Evolutionary conservation across 2,888 invertebrate genomes (phyloP).

Genomic region (Melanargia galathea): DNA sequence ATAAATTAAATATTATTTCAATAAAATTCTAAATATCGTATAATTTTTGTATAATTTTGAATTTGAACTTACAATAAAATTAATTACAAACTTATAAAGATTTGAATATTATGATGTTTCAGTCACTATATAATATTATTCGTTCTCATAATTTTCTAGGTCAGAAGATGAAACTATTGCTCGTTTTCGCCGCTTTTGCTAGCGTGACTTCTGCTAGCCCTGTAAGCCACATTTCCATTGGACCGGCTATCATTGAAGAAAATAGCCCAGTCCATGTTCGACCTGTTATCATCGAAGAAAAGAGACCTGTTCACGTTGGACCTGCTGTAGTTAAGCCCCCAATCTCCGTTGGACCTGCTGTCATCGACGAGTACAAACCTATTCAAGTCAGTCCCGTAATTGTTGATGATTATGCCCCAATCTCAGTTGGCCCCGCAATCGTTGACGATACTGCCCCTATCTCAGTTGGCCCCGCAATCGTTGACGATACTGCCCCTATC

Average conservation of each 20-base stretch:
- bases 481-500: conserved; percentile 11
- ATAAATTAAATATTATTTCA: no score
- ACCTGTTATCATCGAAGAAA: background rate
- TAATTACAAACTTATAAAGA: no score
- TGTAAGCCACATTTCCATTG: background rate
- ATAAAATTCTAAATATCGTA: no score
- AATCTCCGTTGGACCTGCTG: conserved; percentile 33
- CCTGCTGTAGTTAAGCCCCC: conserved; percentile 29
- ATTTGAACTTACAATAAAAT: no score
- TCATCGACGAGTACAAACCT: conserved; percentile 18
- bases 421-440: conserved; percentile 35
- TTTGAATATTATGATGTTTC: no score
- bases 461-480: conserved; percentile 18
- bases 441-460: conserved; percentile 19
- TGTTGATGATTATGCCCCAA: conserved; percentile 28
- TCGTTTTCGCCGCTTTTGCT: background rate
- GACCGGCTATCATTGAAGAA: conserved; percentile 28
- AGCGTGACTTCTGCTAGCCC: background rate
- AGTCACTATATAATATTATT: background rate
- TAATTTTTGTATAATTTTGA: no score
- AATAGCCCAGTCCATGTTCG: conserved; percentile 29
- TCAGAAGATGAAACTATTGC: background rate
- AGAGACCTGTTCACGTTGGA: conserved; percentile 30
- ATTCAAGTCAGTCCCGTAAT: conserved; percentile 36
- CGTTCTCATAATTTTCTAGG: background rate